Base-by-base conservation (phyloP, 2,797 vertebrate genomes). In the Parotocinclus haroldoi region DNA sequence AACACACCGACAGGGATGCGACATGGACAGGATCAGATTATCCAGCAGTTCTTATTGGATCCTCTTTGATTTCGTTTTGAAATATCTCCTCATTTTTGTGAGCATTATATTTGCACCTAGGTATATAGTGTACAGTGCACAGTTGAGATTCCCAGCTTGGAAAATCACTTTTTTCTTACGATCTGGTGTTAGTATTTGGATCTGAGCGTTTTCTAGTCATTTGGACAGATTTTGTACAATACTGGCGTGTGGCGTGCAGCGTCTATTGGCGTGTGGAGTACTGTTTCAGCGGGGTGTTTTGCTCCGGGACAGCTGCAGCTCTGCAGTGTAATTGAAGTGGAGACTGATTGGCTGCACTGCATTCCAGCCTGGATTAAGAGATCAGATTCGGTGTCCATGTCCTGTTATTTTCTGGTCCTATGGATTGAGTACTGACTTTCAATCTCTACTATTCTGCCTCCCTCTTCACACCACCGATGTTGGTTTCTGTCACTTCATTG, bases 301-400 rank as follows among this genome's bases (percentile, higher is more conserved):
- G 62, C 48, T 19, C 63, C 56, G 73, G 73, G 6, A 64, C 79
- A 68, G 79, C 75, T 37, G 69, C 76, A 73, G 73, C 58, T 75
- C 66, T 65, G 58, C 79, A 80, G 83, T 80, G 78, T 87, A 87
- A 87, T 86, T 82, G 83, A 86, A 81, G 82, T 69, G 55, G 77
- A 84, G 83, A 80, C 85, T 77, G 79, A 79, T 76, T 76, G 80
- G 72, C 77, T 56, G 78, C 59, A 62, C 42, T 51, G 83, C 88
- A 88, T 90, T 84, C 89, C 89, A 88, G 80, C 42, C 54, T 77
- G 87, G 89, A 89, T 90, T 90, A 89, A 86, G 80, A 85, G 88
- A 89, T 89, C 85, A 83, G 83, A 84, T 86, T 87, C 81, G 83
- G 83, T 82, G 85, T 85, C 87, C 86, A 83, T 86, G 85, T 85